Conservation (phyloP, 2,888 invertebrate species). For the Ypsolopha sequella region DNA sequence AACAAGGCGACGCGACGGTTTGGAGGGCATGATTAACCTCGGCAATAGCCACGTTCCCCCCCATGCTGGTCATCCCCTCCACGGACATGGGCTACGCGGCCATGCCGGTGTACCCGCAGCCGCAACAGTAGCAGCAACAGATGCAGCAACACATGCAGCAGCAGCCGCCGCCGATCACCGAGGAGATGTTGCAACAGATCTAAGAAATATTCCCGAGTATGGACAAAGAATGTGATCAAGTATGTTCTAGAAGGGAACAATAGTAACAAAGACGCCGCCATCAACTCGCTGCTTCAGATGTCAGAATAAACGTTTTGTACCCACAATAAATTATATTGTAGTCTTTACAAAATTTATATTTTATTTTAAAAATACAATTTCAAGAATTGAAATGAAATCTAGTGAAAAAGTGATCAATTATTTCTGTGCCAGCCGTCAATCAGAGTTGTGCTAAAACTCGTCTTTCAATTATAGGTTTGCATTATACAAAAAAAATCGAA, state of each 20-base stretch:
- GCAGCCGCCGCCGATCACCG: constrained; percentile 25
- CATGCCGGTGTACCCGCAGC: constrained; percentile 59
- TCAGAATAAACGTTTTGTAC: constrained; percentile 66
- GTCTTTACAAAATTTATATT: too few relatives aligned
- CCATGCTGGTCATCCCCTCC: constrained; percentile 80
- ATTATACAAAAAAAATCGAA: too few relatives aligned
- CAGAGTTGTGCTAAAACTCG: too few relatives aligned
- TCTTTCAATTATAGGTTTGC: too few relatives aligned
- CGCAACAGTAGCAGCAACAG: too few relatives aligned
- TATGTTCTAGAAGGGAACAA: constrained; percentile 91
- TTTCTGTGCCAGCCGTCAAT: too few relatives aligned
- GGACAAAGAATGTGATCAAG: constrained; percentile 92
- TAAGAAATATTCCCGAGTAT: constrained; percentile 97
- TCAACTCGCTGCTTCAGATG: constrained; percentile 92
- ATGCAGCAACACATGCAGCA: too few relatives aligned
- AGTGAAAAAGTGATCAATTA: too few relatives aligned
- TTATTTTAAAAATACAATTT: too few relatives aligned
- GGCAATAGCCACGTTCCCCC: constrained; percentile 66
- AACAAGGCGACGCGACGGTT: constrained; percentile 94
- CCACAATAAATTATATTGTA: too few relatives aligned
- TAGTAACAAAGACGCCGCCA: constrained; percentile 91
- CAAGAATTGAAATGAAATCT: too few relatives aligned
- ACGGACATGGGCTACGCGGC: constrained; percentile 65
- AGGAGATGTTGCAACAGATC: constrained; percentile 78
- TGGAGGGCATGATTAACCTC: constrained; percentile 94